These are phyloP conservation scores for Orthosia gothica DNA, from an alignment of 2,888 invertebrate genomes.

Conservation along the genomic window DNA sequence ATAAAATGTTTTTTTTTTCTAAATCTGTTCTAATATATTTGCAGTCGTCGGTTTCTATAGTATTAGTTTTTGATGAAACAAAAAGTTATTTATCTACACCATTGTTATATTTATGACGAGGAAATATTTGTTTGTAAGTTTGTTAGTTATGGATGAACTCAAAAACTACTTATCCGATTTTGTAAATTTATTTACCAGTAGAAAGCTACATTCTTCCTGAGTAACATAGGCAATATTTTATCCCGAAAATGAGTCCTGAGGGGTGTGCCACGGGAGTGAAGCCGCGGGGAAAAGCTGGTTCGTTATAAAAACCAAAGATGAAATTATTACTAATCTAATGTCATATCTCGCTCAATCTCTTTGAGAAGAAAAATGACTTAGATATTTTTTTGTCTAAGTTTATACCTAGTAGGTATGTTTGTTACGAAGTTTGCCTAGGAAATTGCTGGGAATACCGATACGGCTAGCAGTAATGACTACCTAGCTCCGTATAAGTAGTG, in stretches of 20 bases:
- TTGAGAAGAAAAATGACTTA: background rate
- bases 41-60: background rate
- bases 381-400: slow-evolving; percentile 6
- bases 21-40: too few relatives aligned
- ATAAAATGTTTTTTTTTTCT: too few relatives aligned
- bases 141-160: too few relatives aligned
- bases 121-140: too few relatives aligned
- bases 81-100: background rate
- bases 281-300: too few relatives aligned
- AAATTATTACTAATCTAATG: slow-evolving; percentile 5
- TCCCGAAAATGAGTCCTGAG: too few relatives aligned
- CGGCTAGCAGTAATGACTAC: slow-evolving; percentile 23
- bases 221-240: too few relatives aligned
- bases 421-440: slow-evolving; percentile 22
- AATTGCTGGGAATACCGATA: slow-evolving; percentile 49
- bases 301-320: background rate
- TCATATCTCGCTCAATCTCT: slow-evolving; percentile 21
- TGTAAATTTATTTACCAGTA: too few relatives aligned
- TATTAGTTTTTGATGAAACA: background rate
- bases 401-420: background rate
- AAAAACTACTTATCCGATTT: too few relatives aligned
- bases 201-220: too few relatives aligned
- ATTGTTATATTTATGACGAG: too few relatives aligned
- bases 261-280: too few relatives aligned
- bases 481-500: slow-evolving; percentile 22